Evolutionary conservation across 2,888 invertebrate genomes (phyloP).

Genomic region (Priocnemis perturbator): DNA sequence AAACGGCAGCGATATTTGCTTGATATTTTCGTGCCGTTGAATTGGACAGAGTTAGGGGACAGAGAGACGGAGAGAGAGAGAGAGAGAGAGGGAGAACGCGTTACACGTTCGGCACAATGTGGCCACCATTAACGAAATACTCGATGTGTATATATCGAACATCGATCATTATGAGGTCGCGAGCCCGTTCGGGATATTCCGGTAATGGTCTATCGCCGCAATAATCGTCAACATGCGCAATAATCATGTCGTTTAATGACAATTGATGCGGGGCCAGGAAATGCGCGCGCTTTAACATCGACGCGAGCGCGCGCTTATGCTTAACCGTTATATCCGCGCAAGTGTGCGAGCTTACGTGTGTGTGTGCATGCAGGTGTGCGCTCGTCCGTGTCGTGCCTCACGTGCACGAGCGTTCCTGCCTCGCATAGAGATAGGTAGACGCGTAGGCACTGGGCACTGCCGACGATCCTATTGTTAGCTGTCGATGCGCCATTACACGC

Average conservation of each 20-base stretch:
- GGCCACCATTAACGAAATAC: slow-evolving; percentile 62
- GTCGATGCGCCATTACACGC: slow-evolving; percentile 56
- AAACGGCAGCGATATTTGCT: slow-evolving; percentile 40
- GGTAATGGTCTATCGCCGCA: slow-evolving; percentile 66
- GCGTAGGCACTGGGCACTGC: slow-evolving; percentile 15
- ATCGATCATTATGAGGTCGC: slow-evolving; percentile 64
- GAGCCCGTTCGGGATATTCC: slow-evolving; percentile 53
- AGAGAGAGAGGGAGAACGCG: too few species aligned
- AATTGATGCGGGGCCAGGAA: slow-evolving; percentile 70
- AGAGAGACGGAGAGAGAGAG: background rate
- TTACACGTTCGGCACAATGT: slow-evolving; percentile 45
- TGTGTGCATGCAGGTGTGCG: background rate
- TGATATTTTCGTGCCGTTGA: too few species aligned
- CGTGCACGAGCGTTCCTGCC: slow-evolving; percentile 2
- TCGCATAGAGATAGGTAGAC: slow-evolving; percentile 15
- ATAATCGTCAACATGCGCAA: slow-evolving; percentile 68
- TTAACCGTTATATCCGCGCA: background rate
- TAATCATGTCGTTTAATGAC: slow-evolving; percentile 73
- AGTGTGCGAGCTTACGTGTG: slow-evolving; percentile 10
- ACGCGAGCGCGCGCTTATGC: slow-evolving; percentile 7
- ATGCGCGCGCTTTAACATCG: slow-evolving; percentile 59
- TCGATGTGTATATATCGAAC: slow-evolving; percentile 56
- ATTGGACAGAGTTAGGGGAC: background rate
- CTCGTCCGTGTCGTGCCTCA: background rate
- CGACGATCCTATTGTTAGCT: slow-evolving; percentile 45